Evolutionary conservation across 92 coral and sea anemone genomes (phyloP).

Genomic region (Porites divaricata): DNA sequence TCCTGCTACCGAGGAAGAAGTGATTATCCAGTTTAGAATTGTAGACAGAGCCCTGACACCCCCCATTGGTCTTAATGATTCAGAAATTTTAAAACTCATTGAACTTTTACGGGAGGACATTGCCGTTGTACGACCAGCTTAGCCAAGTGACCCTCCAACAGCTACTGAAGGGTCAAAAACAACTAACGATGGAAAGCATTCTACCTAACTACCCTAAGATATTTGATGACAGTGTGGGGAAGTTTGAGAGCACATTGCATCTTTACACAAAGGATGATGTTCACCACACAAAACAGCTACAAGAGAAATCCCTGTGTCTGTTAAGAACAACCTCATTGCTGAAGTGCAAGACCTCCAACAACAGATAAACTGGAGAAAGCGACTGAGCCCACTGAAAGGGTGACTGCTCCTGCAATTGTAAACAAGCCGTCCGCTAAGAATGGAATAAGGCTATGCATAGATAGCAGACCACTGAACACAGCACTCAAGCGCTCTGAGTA

Average conservation of each 20-base stretch:
- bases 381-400: no score
- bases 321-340: constrained; percentile 26
- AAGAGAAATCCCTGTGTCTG: not conserved
- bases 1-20: constrained; percentile 38
- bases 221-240: constrained; percentile 32
- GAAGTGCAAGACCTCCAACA: constrained; percentile 35
- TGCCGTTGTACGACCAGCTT: constrained; percentile 8
- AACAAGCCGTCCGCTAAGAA: constrained; percentile 46
- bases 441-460: constrained; percentile 34
- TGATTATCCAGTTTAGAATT: not conserved
- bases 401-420: constrained; percentile 5
- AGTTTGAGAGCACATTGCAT: constrained; percentile 39
- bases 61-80: not conserved
- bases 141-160: constrained; percentile 12
- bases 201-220: constrained; percentile 3
- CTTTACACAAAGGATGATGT: constrained; percentile 25
- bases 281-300: constrained; percentile 6
- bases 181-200: constrained; percentile 23
- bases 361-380: no score
- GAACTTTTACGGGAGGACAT: constrained; percentile 21
- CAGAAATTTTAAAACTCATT: constrained; percentile 26
- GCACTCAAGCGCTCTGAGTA: no score
- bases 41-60: constrained; percentile 1
- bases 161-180: not conserved
- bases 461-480: constrained; percentile 7